Base-by-base conservation (phyloP, 2,113 vertebrate species). In the Coturnix japonica region DNA sequence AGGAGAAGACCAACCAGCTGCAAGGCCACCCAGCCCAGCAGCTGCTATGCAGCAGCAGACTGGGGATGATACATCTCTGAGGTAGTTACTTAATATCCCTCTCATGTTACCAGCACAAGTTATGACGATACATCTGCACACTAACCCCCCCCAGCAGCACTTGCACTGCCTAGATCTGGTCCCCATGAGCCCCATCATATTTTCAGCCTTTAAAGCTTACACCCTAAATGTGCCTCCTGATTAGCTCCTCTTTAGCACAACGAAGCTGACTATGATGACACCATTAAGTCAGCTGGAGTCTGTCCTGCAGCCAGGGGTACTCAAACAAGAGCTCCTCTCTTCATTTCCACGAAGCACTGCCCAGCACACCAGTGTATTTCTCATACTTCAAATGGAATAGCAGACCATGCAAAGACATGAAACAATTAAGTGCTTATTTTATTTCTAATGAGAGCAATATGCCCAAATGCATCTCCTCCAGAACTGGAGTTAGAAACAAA, bases 401-500 rank as follows among this genome's bases (percentile, higher is more conserved):
- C 47, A 88, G 60, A 80, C 23, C 4, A 21, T 0, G 14, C 35
- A 31, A 19, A 43, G 37, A 31, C 39, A 23, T 67, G 57, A 51
- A 81, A 91, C 11, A 77, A 51, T 79, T 43, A 73, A 89, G 71
- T 83, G 78, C 63, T 78, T 35, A 69, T 82, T 87, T 88, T 93
- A 81, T 96, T 76, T 94, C 95, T 90, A 97, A 93, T 89, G 84
- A 91, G 97, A 97, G 76, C 70, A 83, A 90, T 84, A 93, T 88
- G 87, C 95, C 91, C 95, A 96, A 67, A 92, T 77, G 25, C 56
- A 46, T 57, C 33, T 72, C 10, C 94, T 94, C 92, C 94, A 90
- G 39, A 92, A 87, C 44, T 56, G 90, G 53, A 94, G 85, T 26
- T 93, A 91, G 85, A 81, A 82, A 76, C 47, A 81, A 78, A 79